Evolutionary conservation across 2,888 invertebrate genomes (phyloP).

Genomic region (Metalampra italica): DNA sequence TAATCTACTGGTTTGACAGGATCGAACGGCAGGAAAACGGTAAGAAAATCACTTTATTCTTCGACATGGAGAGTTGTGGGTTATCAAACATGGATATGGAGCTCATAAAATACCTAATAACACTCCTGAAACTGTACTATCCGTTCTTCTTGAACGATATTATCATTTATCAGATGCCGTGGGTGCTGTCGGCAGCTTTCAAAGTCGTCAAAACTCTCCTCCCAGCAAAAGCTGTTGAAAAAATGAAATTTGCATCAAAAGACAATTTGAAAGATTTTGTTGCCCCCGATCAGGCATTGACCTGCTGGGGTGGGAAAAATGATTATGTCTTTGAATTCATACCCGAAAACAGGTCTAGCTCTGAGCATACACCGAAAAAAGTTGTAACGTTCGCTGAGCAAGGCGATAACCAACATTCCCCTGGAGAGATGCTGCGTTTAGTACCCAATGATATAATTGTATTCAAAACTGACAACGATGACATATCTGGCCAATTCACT

Average conservation of each 20-base stretch:
- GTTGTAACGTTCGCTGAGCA: slow-evolving; percentile 59
- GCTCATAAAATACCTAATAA: slow-evolving; percentile 91
- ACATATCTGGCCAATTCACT: slow-evolving; percentile 81
- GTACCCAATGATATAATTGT: slow-evolving; percentile 84
- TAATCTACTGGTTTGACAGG: slow-evolving; percentile 92
- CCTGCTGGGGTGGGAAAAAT: slow-evolving; percentile 89
- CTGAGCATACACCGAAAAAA: slow-evolving; percentile 70
- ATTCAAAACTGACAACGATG: slow-evolving; percentile 83
- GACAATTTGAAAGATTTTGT: slow-evolving; percentile 86
- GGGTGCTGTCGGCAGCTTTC: slow-evolving; percentile 95
- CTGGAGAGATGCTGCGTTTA: slow-evolving; percentile 79
- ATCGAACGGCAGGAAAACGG: slow-evolving; percentile 86
- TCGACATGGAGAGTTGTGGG: slow-evolving; percentile 94
- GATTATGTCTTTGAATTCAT: slow-evolving; percentile 85
- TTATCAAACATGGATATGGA: slow-evolving; percentile 95
- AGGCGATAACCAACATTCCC: slow-evolving; percentile 53
- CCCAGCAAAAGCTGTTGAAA: slow-evolving; percentile 92
- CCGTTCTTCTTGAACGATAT: slow-evolving; percentile 93
- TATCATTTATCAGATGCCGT: slow-evolving; percentile 95
- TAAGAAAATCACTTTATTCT: slow-evolving; percentile 88
- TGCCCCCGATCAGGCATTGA: slow-evolving; percentile 84
- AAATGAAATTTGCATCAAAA: slow-evolving; percentile 90
- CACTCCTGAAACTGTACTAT: slow-evolving; percentile 92
- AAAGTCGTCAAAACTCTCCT: slow-evolving; percentile 92
- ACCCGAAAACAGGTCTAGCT: slow-evolving; percentile 72